Base-by-base conservation (phyloP, 2,113 vertebrate species). In the Myotis lucifugus region DNA sequence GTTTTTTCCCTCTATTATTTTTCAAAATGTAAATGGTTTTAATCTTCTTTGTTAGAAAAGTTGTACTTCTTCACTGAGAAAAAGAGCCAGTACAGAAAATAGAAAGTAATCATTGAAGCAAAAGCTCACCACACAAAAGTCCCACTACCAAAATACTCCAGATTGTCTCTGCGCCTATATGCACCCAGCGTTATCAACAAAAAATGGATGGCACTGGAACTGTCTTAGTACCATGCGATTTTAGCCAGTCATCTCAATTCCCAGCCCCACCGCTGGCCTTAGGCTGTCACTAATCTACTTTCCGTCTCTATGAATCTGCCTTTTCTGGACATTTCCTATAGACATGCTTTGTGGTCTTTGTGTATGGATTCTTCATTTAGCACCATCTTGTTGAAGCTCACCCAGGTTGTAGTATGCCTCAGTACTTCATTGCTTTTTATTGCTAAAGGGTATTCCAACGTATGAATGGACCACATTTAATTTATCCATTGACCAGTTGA, bases 11-110 rank as follows among this genome's bases (percentile, higher is more conserved):
- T 5, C 79, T 72, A 78, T 86, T 89, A 3, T 76, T 85, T 90
- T 90, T 85, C 67, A 94, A 77, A 94, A 81, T 34, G 73, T 37
- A 94, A 95, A 59, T 90, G 6, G 5, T 69, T 90, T 78, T 76
- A 25, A 66, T 79, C 46, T 2, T 76, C 54, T 86, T 90, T 78
- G 21, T 88, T 50, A 66, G 40, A 34, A 92, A 78, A 83, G 48
- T 46, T 23, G 27, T 78, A 37, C 48, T 77, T 95, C 66, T 50
- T 91, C 27, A 46, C 34, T 87, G 59, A 90, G 42, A 87, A 72
- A 54, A 77, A 86, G 66, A 85, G 91, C 74, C 23, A 82, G 50
- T 64, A 59, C 7, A 91, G 73, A 86, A 73, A 72, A 77, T 11
- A 78, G 34, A 87, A 84, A 59, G 21, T 76, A 34, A 85, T 59